Evolutionary conservation across 2,888 invertebrate genomes (phyloP).

Genomic region (Ennomos fuscantarius): DNA sequence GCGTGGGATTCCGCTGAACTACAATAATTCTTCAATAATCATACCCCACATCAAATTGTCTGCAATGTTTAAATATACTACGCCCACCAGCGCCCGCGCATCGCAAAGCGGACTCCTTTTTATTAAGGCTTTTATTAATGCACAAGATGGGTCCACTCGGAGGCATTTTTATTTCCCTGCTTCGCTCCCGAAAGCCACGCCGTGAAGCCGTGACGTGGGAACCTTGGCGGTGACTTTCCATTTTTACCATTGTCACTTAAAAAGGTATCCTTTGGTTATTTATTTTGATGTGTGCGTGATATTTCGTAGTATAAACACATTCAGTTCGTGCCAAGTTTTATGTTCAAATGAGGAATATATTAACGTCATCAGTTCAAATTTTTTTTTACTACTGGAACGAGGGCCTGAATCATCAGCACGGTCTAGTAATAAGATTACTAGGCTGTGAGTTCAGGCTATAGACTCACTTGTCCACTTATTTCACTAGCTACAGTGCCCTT

Average conservation of each 20-base stretch:
- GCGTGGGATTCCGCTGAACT: no score
- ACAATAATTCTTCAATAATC: not conserved
- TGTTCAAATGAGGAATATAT: no score
- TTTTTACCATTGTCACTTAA: constrained; percentile 53
- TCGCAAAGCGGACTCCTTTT: constrained; percentile 70
- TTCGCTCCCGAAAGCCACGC: constrained; percentile 60
- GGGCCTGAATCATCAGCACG: no score
- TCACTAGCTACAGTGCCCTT: no score
- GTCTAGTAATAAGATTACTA: no score
- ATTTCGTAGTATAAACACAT: constrained; percentile 24
- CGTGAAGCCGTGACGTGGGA: constrained; percentile 65
- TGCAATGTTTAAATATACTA: constrained; percentile 49
- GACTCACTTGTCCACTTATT: no score
- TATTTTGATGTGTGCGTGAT: constrained; percentile 37
- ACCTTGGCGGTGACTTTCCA: constrained; percentile 69
- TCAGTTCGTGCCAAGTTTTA: not conserved
- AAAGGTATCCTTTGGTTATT: constrained; percentile 45
- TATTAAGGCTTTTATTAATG: constrained; percentile 80
- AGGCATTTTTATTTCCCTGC: constrained; percentile 74
- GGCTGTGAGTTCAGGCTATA: no score
- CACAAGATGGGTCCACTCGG: constrained; percentile 58
- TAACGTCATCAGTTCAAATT: not conserved
- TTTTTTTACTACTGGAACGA: no score
- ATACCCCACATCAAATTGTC: constrained; percentile 37
- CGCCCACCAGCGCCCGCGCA: constrained; percentile 68